A percentile compares a stretch with the other conserved stretches of the same genome.
Evolutionary conservation across 1,140 invertebrate genomes (phyloP).

Genomic region (Doryteuthis pealeii): DNA sequence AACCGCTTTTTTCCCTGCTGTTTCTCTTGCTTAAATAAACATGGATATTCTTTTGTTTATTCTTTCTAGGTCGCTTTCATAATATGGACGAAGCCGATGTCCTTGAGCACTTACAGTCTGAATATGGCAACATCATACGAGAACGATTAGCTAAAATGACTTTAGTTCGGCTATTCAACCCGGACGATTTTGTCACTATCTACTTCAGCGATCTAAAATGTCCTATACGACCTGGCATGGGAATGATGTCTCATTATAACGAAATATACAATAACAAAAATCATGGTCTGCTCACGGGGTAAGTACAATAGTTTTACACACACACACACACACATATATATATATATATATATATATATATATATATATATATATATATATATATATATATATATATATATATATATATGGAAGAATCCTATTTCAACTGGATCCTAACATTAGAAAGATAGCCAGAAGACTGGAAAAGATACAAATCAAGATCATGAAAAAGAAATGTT

Average conservation of each 20-base stretch:
- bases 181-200: slow-evolving; percentile 76
- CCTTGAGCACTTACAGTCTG: slow-evolving; percentile 5
- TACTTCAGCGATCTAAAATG: slow-evolving; percentile 72
- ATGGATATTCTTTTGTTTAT: too few species aligned
- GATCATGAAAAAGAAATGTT: too few species aligned
- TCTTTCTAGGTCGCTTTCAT: neutral
- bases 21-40: too few species aligned
- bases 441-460: too few species aligned
- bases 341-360: too few species aligned
- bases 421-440: too few species aligned
- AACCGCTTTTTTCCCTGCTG: too few species aligned
- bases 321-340: too few species aligned
- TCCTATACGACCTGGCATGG: slow-evolving; percentile 67
- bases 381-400: too few species aligned
- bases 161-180: slow-evolving; percentile 68
- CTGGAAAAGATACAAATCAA: too few species aligned
- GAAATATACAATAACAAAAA: slow-evolving; percentile 67
- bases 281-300: slow-evolving; percentile 83
- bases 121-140: slow-evolving; percentile 30
- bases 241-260: slow-evolving; percentile 31
- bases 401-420: too few species aligned
- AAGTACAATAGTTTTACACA: slow-evolving; percentile 55
- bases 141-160: slow-evolving; percentile 23
- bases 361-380: too few species aligned
- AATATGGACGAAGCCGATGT: neutral